These are phyloP conservation scores for Jaculus jaculus DNA, from an alignment of 2,113 vertebrate species.

Conservation along the genomic window DNA sequence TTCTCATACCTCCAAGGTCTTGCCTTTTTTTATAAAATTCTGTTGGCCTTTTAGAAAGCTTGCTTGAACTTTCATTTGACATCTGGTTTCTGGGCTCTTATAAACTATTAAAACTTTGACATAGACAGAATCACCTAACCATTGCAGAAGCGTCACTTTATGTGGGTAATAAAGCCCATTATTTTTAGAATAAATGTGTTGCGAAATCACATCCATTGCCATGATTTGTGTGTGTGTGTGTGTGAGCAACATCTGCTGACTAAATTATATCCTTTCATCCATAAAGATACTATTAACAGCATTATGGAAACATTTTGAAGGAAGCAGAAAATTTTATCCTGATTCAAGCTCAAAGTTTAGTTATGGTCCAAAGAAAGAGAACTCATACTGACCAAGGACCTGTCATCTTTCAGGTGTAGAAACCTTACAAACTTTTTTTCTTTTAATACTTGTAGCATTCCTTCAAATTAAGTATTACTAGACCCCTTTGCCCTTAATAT, in stretches of 20 bases:
- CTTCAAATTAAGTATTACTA: neutral
- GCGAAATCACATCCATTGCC: neutral
- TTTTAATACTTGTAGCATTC: constrained; percentile 9
- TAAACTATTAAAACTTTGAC: neutral
- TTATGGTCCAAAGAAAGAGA: neutral
- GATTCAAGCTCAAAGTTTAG: neutral
- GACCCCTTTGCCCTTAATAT: neutral
- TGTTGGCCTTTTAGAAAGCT: neutral
- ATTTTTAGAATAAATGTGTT: neutral
- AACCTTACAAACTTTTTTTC: neutral
- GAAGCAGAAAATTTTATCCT: neutral
- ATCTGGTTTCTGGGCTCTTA: neutral
- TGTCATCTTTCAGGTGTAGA: neutral
- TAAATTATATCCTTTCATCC: neutral
- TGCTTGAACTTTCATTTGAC: neutral
- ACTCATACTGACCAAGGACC: neutral
- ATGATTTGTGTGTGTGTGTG: neutral
- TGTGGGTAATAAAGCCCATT: neutral
- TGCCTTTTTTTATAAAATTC: neutral
- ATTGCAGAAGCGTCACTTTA: neutral
- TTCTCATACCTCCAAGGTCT: neutral
- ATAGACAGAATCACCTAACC: neutral
- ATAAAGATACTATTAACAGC: neutral
- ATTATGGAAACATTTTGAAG: neutral
- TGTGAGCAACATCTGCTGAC: neutral